Evolutionary conservation across 37 sponge, comb jelly and placozoan species (phyloP), one percentile per base, ranked within the genome.

Genomic region (Mnemiopsis leidyi): DNA sequence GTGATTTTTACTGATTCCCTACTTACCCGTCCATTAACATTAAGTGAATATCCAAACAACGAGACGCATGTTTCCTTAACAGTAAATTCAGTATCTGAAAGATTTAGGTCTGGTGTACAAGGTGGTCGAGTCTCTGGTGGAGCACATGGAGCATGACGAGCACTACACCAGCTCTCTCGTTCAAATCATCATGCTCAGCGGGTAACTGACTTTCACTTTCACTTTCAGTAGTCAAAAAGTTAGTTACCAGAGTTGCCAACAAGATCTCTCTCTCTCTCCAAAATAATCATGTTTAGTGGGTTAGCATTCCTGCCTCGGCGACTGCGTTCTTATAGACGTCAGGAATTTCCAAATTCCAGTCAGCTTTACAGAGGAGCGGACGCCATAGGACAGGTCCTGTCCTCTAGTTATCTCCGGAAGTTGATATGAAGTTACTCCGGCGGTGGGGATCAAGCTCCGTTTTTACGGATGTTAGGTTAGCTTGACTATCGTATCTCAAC

Each of bases 261-360:
- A 61, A 21, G 68, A 61, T 21, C 18, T 18, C 18, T 61, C 26
- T 21, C 90, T 0, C 61, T 85, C 36, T 25, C 39, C 25, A 39
- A 85, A 21, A 85, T 85, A 3, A 33, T 85, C 90, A 85, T 85
- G 90, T 61, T 85, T 38, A 39, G 90, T 23, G 90, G 90, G 90
- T 85, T 7, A 40, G n/a, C 9, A 69, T 48, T 48, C 61, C 13
- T 48, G 61, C n/a, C n/a, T 48, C 13, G 61, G 61, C 61, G 61
- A 48, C 61, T 48, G 5, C 9, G 13, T 48, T 48, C 61, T 48
- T 13, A 48, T 48, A 13, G 61, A 48, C 61, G 61, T 48, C 5
- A 48, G 61, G 61, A 48, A 48, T 48, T 48, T 48, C 13, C 61
- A 48, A 48, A 48, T 48, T 48, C 61, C 61, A 18, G 61, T 13